Evolutionary conservation across 2,888 invertebrate genomes (phyloP).

Genomic region (Epirrhoe tristata): DNA sequence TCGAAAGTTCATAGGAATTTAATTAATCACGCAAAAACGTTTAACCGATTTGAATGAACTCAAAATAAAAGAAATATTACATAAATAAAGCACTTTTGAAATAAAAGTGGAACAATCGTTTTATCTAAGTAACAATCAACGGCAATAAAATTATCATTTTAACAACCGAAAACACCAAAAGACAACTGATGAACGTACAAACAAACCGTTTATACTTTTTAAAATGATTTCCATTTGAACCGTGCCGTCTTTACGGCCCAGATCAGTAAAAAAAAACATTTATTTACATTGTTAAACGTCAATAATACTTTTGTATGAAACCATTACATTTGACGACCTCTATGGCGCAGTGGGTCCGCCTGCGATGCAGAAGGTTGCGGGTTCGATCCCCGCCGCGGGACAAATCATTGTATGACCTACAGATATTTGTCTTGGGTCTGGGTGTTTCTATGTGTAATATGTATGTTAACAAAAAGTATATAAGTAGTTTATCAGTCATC

Average conservation of each 20-base stretch:
- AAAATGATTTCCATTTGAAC: slow-evolving; percentile 32
- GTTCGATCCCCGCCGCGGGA: too few relatives aligned
- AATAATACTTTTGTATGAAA: slow-evolving; percentile 32
- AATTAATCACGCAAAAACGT: not conserved
- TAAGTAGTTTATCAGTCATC: too few relatives aligned
- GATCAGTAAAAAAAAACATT: slow-evolving; percentile 14
- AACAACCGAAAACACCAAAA: slow-evolving; percentile 21
- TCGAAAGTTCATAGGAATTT: not conserved
- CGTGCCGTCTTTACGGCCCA: slow-evolving; percentile 33
- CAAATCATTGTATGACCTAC: too few relatives aligned
- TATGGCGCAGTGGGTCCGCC: too few relatives aligned
- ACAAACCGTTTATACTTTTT: slow-evolving; percentile 26
- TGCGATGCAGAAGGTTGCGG: too few relatives aligned
- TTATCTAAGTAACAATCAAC: slow-evolving; percentile 19
- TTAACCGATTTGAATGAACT: not conserved
- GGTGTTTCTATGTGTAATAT: too few relatives aligned
- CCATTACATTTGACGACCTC: too few relatives aligned
- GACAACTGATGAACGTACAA: slow-evolving; percentile 21
- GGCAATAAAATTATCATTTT: slow-evolving; percentile 26
- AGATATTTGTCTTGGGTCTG: too few relatives aligned
- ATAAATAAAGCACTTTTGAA: not conserved
- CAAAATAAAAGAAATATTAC: not conserved
- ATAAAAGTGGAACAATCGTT: not conserved
- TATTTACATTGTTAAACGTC: slow-evolving; percentile 4
- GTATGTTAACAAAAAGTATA: too few relatives aligned